Conservation (phyloP, 2,113 vertebrate species). For the Centrocercus urophasianus region DNA sequence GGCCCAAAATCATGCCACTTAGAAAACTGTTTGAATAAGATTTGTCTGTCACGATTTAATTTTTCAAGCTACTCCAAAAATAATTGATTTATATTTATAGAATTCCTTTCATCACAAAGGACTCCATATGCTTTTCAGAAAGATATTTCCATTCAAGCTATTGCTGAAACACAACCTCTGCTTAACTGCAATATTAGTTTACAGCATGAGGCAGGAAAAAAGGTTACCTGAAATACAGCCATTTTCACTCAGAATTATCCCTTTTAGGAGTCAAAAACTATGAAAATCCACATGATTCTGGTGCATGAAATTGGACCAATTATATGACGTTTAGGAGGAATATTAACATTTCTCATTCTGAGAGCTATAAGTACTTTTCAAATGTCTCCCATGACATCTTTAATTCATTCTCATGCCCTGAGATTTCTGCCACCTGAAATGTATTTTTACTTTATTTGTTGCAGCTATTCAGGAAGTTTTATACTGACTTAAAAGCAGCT, state of each 20-base stretch:
- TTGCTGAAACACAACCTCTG: slow-evolving; percentile 1
- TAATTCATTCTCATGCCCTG: background rate
- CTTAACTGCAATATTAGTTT: background rate
- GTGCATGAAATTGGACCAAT: background rate
- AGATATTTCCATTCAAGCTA: background rate
- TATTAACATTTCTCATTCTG: background rate
- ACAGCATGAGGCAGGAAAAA: background rate
- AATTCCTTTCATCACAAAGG: background rate
- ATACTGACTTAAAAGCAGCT: background rate
- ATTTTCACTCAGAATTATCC: slow-evolving; percentile 20
- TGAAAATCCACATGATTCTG: background rate
- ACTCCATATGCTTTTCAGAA: slow-evolving; percentile 4
- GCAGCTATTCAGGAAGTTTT: background rate
- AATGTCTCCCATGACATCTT: background rate
- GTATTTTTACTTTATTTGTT: background rate
- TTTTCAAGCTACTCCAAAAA: slow-evolving; percentile 21
- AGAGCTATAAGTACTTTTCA: background rate
- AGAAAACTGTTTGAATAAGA: background rate
- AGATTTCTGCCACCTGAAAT: background rate
- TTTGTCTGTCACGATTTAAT: background rate
- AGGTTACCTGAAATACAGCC: background rate
- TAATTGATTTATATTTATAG: background rate
- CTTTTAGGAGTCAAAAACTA: background rate
- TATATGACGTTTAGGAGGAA: background rate
- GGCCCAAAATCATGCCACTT: background rate